Percentiles rank a stretch among this genome's conserved stretches.
Evolutionary conservation across 2,797 vertebrate genomes (phyloP).

Genomic region (Pangasius sanitwongsei): DNA sequence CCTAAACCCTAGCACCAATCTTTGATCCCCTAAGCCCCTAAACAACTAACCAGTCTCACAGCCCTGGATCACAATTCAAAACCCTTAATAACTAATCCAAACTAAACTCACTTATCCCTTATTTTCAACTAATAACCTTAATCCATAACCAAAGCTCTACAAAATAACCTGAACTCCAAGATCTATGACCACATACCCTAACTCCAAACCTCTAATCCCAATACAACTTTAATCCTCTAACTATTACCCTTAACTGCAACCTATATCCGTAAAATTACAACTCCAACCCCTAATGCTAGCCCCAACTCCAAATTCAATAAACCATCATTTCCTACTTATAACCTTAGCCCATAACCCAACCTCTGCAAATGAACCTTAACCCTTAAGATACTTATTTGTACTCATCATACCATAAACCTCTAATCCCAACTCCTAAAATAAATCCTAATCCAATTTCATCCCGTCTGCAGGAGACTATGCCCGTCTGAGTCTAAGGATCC

Average conservation of each 20-base stretch:
- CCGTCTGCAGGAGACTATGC: constrained; percentile 84
- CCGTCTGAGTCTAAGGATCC: constrained; percentile 86
- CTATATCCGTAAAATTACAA: not conserved
- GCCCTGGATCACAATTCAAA: not conserved
- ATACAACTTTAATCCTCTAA: not conserved
- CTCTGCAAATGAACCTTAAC: not conserved
- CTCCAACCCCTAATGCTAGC: not conserved
- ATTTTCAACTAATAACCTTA: not conserved
- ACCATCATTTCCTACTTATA: not conserved
- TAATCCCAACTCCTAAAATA: not conserved
- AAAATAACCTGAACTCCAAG: not conserved
- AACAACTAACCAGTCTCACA: not conserved
- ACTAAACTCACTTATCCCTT: not conserved
- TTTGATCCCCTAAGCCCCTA: not conserved
- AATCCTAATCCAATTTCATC: not conserved
- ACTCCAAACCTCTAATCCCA: not conserved
- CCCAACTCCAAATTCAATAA: not conserved
- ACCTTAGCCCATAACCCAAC: not conserved
- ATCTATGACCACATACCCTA: not conserved
- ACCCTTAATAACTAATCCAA: not conserved
- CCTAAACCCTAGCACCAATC: not conserved
- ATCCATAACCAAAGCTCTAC: not conserved
- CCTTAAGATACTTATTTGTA: not conserved
- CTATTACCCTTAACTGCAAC: not conserved
- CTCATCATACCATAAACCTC: not conserved